Evolutionary conservation across 2,888 invertebrate species (phyloP).

Genomic region (Seira sanloemensis): DNA sequence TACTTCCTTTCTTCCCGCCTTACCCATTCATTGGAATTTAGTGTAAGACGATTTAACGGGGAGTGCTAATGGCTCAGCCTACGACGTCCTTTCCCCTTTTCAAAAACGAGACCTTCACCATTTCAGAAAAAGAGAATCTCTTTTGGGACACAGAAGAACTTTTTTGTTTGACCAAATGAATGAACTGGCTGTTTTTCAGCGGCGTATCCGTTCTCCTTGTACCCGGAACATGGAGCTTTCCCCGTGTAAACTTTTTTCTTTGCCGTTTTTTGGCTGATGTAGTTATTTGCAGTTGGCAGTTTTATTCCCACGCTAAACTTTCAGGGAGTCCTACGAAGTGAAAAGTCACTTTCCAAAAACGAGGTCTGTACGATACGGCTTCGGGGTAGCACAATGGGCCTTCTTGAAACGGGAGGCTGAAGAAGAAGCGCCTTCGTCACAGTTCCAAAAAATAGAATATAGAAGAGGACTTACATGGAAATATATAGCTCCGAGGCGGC

Average conservation of each 20-base stretch:
- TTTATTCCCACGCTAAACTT: slow-evolving; percentile 48
- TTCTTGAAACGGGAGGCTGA: neutral
- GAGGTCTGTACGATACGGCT: neutral
- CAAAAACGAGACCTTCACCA: neutral
- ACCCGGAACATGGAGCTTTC: neutral
- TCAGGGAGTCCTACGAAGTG: neutral
- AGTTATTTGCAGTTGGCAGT: slow-evolving; percentile 53
- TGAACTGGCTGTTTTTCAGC: neutral
- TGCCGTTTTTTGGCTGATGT: slow-evolving; percentile 21
- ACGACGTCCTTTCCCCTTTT: neutral
- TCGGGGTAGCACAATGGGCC: neutral
- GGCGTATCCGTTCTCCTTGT: neutral
- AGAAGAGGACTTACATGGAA: neutral
- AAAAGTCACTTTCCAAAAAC: slow-evolving; percentile 44
- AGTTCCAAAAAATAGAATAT: neutral
- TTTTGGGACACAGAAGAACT: neutral
- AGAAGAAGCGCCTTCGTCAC: neutral
- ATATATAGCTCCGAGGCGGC: neutral
- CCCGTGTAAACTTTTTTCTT: neutral
- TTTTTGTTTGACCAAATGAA: neutral
- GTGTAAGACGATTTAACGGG: neutral
- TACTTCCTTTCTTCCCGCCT: neutral
- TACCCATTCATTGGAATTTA: neutral
- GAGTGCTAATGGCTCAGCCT: neutral
- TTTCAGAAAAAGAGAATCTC: neutral